phyloP scores from a whole-genome alignment of 2,797 vertebrate genomes.

The Falco cherrug region DNA sequence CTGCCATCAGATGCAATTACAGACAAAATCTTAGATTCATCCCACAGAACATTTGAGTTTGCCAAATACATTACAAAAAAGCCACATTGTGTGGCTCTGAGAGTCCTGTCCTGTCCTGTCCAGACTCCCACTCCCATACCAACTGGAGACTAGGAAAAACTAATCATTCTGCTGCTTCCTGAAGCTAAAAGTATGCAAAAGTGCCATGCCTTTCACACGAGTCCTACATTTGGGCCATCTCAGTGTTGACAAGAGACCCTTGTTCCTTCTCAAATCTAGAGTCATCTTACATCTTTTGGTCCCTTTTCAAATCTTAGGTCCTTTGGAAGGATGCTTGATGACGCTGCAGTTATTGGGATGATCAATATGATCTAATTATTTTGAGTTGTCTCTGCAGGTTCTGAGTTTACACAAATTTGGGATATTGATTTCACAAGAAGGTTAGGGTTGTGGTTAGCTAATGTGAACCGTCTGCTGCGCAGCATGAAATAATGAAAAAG shows the following conservation, averaged over 20 bases:
- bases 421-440: background rate
- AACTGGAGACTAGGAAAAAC: background rate
- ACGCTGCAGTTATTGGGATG: background rate
- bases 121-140: background rate
- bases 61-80: slow-evolving; percentile 28
- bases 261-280: background rate
- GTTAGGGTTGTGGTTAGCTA: background rate
- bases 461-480: background rate
- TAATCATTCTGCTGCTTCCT: background rate
- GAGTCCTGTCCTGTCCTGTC: background rate
- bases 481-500: background rate
- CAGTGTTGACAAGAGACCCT: background rate
- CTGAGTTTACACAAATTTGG: background rate
- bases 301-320: background rate
- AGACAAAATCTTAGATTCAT: background rate
- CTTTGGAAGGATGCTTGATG: background rate
- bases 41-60: background rate
- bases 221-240: background rate
- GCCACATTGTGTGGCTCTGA: background rate
- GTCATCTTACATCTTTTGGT: background rate
- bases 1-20: slow-evolving; percentile 51
- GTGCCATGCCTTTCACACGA: background rate
- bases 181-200: background rate
- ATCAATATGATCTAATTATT: background rate
- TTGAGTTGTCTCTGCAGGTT: background rate